Evolutionary conservation across 2,797 vertebrate species (phyloP), one percentile per base, ranked within the genome.

Genomic region (Rousettus madagascariensis): DNA sequence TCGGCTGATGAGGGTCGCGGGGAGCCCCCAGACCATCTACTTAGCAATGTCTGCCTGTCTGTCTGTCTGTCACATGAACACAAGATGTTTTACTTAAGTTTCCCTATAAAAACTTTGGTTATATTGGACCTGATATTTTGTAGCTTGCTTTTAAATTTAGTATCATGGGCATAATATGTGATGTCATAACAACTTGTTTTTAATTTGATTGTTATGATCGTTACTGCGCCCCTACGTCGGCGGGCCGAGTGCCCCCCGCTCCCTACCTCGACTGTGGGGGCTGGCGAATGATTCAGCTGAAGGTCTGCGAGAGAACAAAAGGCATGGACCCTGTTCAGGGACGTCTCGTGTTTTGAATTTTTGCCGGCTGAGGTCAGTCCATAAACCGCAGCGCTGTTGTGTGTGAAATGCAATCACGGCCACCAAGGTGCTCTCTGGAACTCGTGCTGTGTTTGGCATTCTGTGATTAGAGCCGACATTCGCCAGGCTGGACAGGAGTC

Each of bases 401-500:
- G 38, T 85, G 94, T 95, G 38, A 96, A 82, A 66, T 97, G 96
- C 95, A 97, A 94, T 79, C 94, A 92, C 91, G 90, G 83, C 57
- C 96, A 87, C 84, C 90, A 98, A 98, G 95, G 36, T 85, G 28
- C 95, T 88, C 9, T 59, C 63, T 93, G 82, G 92, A 95, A 98
- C 97, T 95, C 95, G 72, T 74, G 22, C 38, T 94, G 68, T 83
- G 30, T 95, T 96, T 94, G 63, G 79, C 86, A 91, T 94, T 97
- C 94, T 51, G 36, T 87, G 55, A 98, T 78, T 93, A 96, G 97
- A 98, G 89, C 6, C 95, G 92, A 97, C 97, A 93, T 95, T 91
- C 94, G 9, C 83, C 97, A 71, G 80, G 80, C 80, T 88, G 86
- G 95, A 72, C 68, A 95, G 43, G 51, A 97, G 63, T 94, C 97